Percentiles rank a stretch among this genome's conserved stretches.
Conservation (phyloP, 2,113 vertebrate genomes). For the Alethe diademata region DNA sequence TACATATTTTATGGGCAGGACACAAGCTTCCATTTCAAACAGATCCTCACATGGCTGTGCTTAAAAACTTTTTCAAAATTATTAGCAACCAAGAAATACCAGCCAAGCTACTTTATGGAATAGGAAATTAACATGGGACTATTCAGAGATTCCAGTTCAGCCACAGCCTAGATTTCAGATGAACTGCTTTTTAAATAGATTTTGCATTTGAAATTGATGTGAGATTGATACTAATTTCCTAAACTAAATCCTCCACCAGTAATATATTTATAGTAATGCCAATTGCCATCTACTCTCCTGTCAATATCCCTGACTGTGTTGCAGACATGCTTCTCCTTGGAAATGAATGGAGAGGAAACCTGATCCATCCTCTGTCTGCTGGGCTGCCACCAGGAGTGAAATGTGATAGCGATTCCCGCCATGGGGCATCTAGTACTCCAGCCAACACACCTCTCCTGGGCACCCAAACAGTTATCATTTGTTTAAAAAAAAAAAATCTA, state of each 20-base stretch:
- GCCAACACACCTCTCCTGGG: not conserved
- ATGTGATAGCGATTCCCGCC: not conserved
- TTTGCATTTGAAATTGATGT: not conserved
- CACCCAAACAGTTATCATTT: not conserved
- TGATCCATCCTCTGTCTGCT: not conserved
- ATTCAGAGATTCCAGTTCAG: not conserved
- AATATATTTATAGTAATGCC: not conserved
- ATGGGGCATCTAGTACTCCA: not conserved
- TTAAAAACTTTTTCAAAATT: not conserved
- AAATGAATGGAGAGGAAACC: constrained; percentile 6
- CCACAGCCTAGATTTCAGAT: not conserved
- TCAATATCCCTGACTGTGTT: not conserved
- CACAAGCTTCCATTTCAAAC: not conserved
- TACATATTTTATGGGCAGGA: not conserved
- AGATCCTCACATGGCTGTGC: not conserved
- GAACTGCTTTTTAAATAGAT: not conserved
- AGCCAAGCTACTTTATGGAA: not conserved
- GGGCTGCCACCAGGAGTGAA: not conserved
- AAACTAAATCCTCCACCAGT: not conserved
- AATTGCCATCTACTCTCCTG: constrained; percentile 1
- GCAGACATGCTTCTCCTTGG: constrained; percentile 7
- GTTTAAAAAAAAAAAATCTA: not conserved
- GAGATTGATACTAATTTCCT: not conserved
- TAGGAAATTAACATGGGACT: not conserved
- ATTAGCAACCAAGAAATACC: not conserved